Evolutionary conservation across 2,113 vertebrate genomes (phyloP).

Genomic region (Apteryx owenii): DNA sequence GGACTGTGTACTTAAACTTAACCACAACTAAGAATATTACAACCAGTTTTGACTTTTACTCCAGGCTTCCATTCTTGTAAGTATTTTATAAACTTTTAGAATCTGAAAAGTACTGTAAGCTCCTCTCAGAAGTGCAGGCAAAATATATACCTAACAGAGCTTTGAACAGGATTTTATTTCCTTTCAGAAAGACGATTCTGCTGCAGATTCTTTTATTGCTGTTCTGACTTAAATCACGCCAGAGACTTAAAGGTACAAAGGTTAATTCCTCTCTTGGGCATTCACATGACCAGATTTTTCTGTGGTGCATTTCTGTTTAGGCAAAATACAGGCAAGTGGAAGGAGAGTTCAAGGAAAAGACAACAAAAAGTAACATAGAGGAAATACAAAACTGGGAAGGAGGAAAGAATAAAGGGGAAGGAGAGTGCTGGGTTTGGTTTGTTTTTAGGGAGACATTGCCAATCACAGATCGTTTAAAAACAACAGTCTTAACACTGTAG

Average conservation of each 20-base stretch:
- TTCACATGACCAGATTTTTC: neutral
- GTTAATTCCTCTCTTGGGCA: neutral
- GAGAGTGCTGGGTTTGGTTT: neutral
- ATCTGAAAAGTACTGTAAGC: neutral
- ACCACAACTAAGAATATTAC: neutral
- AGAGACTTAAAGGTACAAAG: neutral
- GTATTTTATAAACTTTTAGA: neutral
- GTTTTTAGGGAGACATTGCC: neutral
- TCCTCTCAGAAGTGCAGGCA: neutral
- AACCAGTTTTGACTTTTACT: neutral
- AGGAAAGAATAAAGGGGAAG: neutral
- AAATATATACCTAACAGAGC: neutral
- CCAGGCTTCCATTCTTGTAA: neutral
- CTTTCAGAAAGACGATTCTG: neutral
- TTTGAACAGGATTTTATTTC: neutral
- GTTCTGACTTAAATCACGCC: neutral
- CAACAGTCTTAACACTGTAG: neutral
- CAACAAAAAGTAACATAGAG: neutral
- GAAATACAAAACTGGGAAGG: neutral
- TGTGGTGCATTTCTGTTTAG: neutral
- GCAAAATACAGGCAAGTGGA: neutral
- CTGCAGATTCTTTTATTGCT: neutral
- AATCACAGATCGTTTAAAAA: neutral
- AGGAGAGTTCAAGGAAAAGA: neutral
- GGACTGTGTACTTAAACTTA: neutral